Conservation (phyloP, 2,113 vertebrate species). For the Nanorana parkeri region DNA sequence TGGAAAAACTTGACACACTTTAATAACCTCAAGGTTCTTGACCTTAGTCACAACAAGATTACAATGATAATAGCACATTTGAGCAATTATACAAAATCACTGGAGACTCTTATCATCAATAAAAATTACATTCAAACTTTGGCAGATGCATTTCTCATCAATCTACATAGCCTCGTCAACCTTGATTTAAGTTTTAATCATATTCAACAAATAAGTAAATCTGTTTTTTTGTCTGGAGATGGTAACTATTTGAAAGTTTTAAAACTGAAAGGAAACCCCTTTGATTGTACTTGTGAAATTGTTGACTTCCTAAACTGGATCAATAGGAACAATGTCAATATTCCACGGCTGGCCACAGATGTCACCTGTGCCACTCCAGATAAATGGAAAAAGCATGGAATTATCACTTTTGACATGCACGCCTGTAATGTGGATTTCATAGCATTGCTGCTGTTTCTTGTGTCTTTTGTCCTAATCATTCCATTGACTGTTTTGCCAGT, state of each 20-base stretch:
- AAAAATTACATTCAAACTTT: constrained; percentile 72
- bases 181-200: constrained; percentile 74
- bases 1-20: constrained; percentile 69
- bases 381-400: constrained; percentile 53
- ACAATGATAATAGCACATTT: constrained; percentile 61
- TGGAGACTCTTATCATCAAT: constrained; percentile 73
- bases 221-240: constrained; percentile 61
- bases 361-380: constrained; percentile 67
- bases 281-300: constrained; percentile 75
- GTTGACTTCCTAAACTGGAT: constrained; percentile 75
- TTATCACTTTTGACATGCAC: constrained; percentile 64
- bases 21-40: constrained; percentile 64
- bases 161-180: constrained; percentile 60
- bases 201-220: constrained; percentile 70
- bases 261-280: constrained; percentile 73
- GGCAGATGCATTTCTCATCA: constrained; percentile 63
- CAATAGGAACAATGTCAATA: constrained; percentile 60
- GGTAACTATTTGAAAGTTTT: constrained; percentile 62
- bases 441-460: constrained; percentile 63
- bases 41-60: constrained; percentile 73
- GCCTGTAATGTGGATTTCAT: constrained; percentile 66
- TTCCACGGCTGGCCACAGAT: constrained; percentile 68
- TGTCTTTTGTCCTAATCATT: constrained; percentile 67
- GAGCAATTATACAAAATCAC: constrained; percentile 59
- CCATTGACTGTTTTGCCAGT: constrained; percentile 64